Base-by-base conservation (phyloP, 2,797 vertebrate species). In the Malacoctenus gilli region DNA sequence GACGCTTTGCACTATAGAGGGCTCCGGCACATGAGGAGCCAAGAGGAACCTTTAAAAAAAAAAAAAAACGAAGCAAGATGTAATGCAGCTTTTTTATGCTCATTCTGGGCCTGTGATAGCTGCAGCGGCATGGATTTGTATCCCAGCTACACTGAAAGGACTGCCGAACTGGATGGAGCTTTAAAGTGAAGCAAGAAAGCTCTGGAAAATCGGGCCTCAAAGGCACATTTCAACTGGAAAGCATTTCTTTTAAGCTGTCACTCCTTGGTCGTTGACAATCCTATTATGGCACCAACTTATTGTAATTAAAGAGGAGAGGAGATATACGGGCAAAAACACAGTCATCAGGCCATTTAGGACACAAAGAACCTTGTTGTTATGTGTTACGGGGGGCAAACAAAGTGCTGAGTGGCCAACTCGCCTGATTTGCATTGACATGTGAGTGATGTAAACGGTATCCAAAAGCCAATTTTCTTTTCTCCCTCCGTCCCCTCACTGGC, bases 131-230 rank as follows among this genome's bases (percentile, higher is more conserved):
- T 91, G 91, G 90, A 92, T 93, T 92, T 93, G 91, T 92, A 90
- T 92, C 91, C 91, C 86, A 74, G 90, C 89, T 91, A 89, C 91
- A 90, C 85, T 92, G 87, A 92, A 92, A 91, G 86, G 89, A 72
- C 81, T 42, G 75, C 81, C 82, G 86, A 91, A 92, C 92, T 91
- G 92, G 90, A 92, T 90, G 85, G 82, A 90, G 89, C 88, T 91
- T 93, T 88, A 92, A 93, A 92, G 91, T 91, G 89, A 89, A 91
- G 86, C 87, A 89, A 87, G 83, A 92, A 92, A 92, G 89, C 91
- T 85, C 89, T 91, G 90, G 89, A 93, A 92, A 93, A 93, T 93
- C 87, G 79, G 80, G 48, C 86, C 89, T 92, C 87, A 91, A 92
- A 91, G 91, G 89, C 90, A 91, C 86, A 91, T 91, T 90, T 93